Evolutionary conservation across 1,140 invertebrate genomes (phyloP), one percentile per base, ranked within the genome.

Genomic region (Drosophila tsacasi): DNA sequence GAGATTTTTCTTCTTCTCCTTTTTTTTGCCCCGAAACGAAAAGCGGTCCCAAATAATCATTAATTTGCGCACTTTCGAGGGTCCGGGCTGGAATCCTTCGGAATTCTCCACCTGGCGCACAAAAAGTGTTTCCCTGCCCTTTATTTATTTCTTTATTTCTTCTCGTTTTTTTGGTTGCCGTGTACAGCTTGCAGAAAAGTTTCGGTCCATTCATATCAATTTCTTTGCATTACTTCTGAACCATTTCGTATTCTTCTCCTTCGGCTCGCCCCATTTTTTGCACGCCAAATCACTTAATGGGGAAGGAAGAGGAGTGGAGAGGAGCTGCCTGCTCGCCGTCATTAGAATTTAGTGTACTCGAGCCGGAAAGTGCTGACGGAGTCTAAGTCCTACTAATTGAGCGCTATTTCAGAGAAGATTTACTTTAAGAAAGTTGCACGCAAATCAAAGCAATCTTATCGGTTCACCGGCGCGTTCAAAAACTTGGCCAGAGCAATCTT

Each of bases 201-300:
- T 87, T 80, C 62, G 32, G 67, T 19, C 80, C 72, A 80, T 89
- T 80, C 84, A 87, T 89, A 87, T 83, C 80, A 80, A 87, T 87
- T 87, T 77, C 79, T 76, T 86, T 32, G 80, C 83, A 72, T 86
- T 86, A 76, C 69, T 76, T 83, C 78, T 76, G 58, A 54, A 27
- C 57, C 67, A 60, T 76, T 66, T 79, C 54, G 44, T 19, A 47
- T 39, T 50, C 10, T 40, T 50, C 59, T 30, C 27, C 50, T 32
- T 52, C 6, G 13, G 5, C 35, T 32, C 13, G 39, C 27, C 49
- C 39, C 58, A 62, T 62, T 79, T 79, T 86, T 66, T 68, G 73
- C 82, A n/a, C 30, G 61, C 47, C 47, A 76, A 86, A 82, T 82
- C 83, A 81, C 47, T 80, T 83, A 73, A 73, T 81, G 71, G 62